Base-by-base conservation (phyloP, 2,113 vertebrate genomes). In the Petroica traversi region DNA sequence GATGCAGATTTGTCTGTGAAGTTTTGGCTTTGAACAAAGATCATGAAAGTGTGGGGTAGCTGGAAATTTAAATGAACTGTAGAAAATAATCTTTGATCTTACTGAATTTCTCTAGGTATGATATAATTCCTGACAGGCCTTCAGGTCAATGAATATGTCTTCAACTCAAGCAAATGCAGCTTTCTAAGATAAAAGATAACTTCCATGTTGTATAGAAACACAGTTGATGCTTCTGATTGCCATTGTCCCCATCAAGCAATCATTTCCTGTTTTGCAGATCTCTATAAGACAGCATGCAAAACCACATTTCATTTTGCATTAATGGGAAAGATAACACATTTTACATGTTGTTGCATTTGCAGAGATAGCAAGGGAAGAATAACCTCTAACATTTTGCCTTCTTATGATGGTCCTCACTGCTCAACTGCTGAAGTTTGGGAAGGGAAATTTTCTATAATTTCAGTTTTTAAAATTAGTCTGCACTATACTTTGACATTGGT, bases 241-340 rank as follows among this genome's bases (percentile, higher is more conserved):
- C 73, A 73, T 92, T 95, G 88, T 93, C 25, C 69, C 64, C 92
- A 89, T 94, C 86, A 81, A 78, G 17, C 80, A 96, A 92, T 92
- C 74, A 45, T 88, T 95, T 92, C 80, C 77, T 91, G 57, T 87
- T 95, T 89, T 9, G 5, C 57, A 95, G 94, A 87, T 95, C 77
- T 92, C 6, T 84, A 3, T 78, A 64, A 68, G 68, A 92, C 91
- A 91, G 68, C 64, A 92, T 92, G 95, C 61, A 92, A 93, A 96
- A 87, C 64, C 73, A 68, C 61, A 78, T 95, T 97, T 91, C 83
- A 38, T 67, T 96, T 93, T 92, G 91, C 89, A 97, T 96, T 96
- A 95, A 92, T 93, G 72, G 61, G 48, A 89, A 95, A 93, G 95
- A 97, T 97, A 96, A 95, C 83, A 45, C 48, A 38, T 90, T 93